Evolutionary conservation across 2,888 invertebrate genomes (phyloP), one percentile per base, ranked within the genome.

Genomic region (Balanococcus diminutus): DNA sequence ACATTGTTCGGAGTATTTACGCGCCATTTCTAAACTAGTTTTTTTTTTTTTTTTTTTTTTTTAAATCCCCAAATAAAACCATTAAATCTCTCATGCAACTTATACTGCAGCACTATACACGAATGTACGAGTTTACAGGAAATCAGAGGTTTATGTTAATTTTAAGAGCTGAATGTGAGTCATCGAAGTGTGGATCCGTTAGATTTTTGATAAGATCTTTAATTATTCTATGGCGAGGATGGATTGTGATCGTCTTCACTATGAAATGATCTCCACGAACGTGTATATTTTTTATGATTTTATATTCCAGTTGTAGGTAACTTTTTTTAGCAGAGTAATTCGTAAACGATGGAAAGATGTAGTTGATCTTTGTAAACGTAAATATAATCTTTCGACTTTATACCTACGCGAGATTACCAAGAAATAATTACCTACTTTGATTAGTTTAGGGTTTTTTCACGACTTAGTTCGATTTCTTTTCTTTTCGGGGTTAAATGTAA

Each of bases 141-240:
- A 79, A 79, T 28, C 36, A 36, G 28, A 67, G 67, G 75, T 79
- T 36, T 79, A 79, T 79, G 75, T 79, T 19, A 79, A 79, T 79
- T 36, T 28, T 1, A 16, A 72, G 72, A 36, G 32, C 75, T 79
- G 5, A n/a, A n/a, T n/a, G n/a, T n/a, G n/a, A 79, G 75, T 79
- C 75, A 79, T 79, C 75, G 75, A 79, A 36, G 75, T 79, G 75
- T 79, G 75, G 75, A 79, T 79, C 75, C 75, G 75, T 79, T 79
- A 79, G n/a, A 5, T n/a, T 72, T 32, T 72, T 32, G 75, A 79
- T 79, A 79, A 79, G 19, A 79, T 67, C 67, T 67, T 67, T 67
- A 67, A 56, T 67, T 67, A 67, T 67, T 67, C 28, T 28, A 67
- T 16, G 16, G 28, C 31, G 2, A 67, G 25, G 25, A 28, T 28